phyloP scores from a whole-genome alignment of 2,888 invertebrate species.

The Acrocyrtus sp. region DNA sequence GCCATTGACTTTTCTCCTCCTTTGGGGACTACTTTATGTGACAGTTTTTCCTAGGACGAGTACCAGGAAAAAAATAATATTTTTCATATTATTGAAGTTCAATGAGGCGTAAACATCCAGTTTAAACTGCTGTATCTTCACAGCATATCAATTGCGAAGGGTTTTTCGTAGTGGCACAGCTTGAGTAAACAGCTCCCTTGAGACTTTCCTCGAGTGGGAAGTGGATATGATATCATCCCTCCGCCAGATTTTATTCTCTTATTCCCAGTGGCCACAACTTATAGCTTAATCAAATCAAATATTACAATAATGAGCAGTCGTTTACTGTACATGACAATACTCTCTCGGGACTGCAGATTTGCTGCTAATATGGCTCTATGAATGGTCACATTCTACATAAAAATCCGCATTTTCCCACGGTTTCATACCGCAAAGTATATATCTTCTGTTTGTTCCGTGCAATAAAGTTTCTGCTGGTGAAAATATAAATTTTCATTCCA shows the following conservation, averaged over 20 bases:
- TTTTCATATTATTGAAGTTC: constrained; percentile 7
- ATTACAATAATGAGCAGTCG: neutral
- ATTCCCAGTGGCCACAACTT: too few species aligned
- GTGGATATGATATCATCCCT: neutral
- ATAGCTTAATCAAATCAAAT: neutral
- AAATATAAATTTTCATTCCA: too few species aligned
- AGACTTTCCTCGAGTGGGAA: constrained; percentile 2
- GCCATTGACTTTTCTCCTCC: constrained; percentile 9
- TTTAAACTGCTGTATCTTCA: neutral
- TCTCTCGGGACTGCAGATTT: constrained; percentile 27
- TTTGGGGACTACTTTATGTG: constrained; percentile 3
- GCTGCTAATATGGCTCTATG: constrained; percentile 28
- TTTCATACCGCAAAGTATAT: too few species aligned
- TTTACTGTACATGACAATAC: constrained; percentile 14
- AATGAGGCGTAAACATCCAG: constrained; percentile 13
- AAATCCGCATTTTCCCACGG: too few species aligned
- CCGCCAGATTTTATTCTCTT: neutral
- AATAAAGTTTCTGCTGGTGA: too few species aligned
- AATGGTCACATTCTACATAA: too few species aligned
- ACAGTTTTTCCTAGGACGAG: neutral
- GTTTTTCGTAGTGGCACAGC: too few species aligned
- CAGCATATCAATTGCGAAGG: neutral
- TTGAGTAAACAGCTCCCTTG: constrained; percentile 25
- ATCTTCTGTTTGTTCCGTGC: too few species aligned
- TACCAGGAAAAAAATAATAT: neutral